These are phyloP conservation scores for Plodia interpunctella DNA, from an alignment of 1,140 invertebrate genomes.

Conservation along the genomic window DNA sequence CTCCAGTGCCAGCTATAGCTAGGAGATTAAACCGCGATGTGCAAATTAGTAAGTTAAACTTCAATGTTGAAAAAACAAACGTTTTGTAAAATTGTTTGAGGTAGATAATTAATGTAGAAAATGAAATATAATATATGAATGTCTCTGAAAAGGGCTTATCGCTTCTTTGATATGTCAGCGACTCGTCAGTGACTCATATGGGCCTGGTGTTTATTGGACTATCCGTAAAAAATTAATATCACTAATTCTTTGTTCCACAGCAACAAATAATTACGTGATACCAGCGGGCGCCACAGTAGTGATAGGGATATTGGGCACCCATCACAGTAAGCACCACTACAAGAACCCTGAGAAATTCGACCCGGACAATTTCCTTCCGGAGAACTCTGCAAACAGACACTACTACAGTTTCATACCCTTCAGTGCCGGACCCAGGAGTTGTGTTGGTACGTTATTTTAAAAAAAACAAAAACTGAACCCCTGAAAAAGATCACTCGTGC, in stretches of 20 bases:
- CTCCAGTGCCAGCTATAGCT: constrained; percentile 89
- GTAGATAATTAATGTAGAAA: no score
- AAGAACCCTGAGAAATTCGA: constrained; percentile 87
- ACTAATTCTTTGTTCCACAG: constrained; percentile 49
- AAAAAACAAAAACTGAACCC: background rate
- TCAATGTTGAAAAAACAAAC: background rate
- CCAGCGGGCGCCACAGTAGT: constrained; percentile 83
- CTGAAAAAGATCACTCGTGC: no score
- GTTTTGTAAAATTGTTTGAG: no score
- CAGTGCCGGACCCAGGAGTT: constrained; percentile 90
- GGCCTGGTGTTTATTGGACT: no score
- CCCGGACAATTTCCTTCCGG: constrained; percentile 90
- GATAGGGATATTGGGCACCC: constrained; percentile 81
- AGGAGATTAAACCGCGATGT: constrained; percentile 79
- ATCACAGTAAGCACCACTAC: constrained; percentile 84
- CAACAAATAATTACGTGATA: constrained; percentile 77
- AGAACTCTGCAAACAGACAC: constrained; percentile 84
- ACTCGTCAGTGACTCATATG: no score
- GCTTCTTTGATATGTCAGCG: no score
- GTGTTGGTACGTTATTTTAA: constrained; percentile 81
- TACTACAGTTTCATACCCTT: constrained; percentile 93
- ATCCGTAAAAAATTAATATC: no score
- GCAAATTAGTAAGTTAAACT: constrained; percentile 45
- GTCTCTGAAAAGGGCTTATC: no score
- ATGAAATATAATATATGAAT: no score